A percentile compares a stretch with the other conserved stretches of the same genome.
These are phyloP conservation scores for Pristiophorus japonicus DNA, from an alignment of 2,113 vertebrate genomes.

Conservation along the genomic window DNA sequence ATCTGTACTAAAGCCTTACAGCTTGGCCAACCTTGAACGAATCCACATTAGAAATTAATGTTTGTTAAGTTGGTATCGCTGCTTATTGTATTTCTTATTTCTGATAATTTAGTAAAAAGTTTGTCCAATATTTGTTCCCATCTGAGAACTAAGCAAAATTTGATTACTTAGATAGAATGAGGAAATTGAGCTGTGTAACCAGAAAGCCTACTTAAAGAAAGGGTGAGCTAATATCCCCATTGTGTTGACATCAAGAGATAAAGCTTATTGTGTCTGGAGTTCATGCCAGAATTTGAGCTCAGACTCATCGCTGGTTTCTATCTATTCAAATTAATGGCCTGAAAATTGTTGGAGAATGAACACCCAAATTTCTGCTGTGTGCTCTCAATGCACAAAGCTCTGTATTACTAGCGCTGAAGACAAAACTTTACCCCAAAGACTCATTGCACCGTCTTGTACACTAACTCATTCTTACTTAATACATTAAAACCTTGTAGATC, in stretches of 20 bases:
- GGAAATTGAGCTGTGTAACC: background rate
- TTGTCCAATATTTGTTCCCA: background rate
- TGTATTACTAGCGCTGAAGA: background rate
- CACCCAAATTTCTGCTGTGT: too few species aligned
- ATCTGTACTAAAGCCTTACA: background rate
- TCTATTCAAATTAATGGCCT: background rate
- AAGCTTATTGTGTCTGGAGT: background rate
- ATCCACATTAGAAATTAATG: background rate
- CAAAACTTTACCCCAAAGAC: background rate
- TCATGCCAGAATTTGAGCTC: background rate
- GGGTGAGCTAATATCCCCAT: background rate
- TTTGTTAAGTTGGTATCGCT: background rate
- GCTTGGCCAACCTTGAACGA: background rate
- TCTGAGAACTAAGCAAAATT: background rate
- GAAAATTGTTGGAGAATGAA: background rate
- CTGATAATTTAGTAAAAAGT: background rate
- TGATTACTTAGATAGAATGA: background rate
- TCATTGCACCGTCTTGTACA: background rate
- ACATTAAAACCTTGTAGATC: background rate
- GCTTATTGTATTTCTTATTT: background rate
- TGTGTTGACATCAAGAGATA: background rate
- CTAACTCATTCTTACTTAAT: background rate
- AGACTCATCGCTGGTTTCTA: background rate
- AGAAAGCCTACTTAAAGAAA: background rate
- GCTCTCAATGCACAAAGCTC: background rate